phyloP scores from a whole-genome alignment of 2,113 vertebrate species.

The Pterocles burchelli region DNA sequence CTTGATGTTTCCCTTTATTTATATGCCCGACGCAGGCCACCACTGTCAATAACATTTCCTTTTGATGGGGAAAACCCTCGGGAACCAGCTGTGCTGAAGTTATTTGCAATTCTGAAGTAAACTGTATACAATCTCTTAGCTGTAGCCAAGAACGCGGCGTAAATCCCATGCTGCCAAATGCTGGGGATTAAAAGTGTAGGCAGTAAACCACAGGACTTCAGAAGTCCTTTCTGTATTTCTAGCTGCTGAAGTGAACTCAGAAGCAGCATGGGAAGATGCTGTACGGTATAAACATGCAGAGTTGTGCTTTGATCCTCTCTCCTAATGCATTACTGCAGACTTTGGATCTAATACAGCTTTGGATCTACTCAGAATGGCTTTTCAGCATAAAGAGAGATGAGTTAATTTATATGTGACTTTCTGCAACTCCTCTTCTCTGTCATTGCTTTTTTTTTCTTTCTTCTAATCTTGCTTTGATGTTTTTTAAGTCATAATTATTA shows the following conservation, averaged over 20 bases:
- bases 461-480: not conserved
- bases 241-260: not conserved
- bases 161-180: not conserved
- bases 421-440: not conserved
- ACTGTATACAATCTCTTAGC: not conserved
- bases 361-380: not conserved
- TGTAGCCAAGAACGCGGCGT: not conserved
- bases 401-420: not conserved
- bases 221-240: not conserved
- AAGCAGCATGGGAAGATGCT: not conserved
- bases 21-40: not conserved
- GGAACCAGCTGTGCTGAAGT: not conserved
- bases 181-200: not conserved
- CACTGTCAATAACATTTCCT: not conserved
- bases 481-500: not conserved
- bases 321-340: not conserved
- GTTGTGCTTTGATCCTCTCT: conserved; percentile 10
- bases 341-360: not conserved
- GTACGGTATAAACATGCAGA: not conserved
- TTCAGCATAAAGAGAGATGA: not conserved
- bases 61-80: not conserved
- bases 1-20: not conserved
- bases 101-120: not conserved
- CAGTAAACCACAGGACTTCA: not conserved
- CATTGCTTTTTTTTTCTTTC: not conserved